Conservation (phyloP, 2,888 invertebrate genomes). For the Ichneumon xanthorius region DNA sequence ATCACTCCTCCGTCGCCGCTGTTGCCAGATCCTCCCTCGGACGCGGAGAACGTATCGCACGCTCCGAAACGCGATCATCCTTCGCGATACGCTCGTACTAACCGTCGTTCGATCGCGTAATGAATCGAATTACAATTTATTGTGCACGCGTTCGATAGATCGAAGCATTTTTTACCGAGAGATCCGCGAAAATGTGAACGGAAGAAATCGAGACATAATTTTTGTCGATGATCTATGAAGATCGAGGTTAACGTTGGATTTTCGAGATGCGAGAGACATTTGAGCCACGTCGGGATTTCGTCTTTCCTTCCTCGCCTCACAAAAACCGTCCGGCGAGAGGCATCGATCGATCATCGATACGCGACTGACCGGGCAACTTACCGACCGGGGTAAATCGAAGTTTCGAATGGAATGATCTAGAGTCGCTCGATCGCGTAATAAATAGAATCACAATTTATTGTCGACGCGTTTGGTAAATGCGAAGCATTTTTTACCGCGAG, state of each 20-base stretch:
- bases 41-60: slow-evolving; percentile 72
- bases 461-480: not conserved
- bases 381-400: not conserved
- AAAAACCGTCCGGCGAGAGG: not conserved
- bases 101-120: not conserved
- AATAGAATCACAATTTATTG: not conserved
- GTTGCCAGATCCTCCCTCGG: slow-evolving; percentile 79
- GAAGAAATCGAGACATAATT: not conserved
- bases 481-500: not conserved
- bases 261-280: not conserved
- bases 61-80: slow-evolving; percentile 72
- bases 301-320: not conserved
- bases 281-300: not conserved
- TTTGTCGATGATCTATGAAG: not conserved
- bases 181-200: not conserved
- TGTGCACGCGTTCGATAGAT: not conserved
- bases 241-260: not conserved
- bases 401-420: slow-evolving; percentile 10
- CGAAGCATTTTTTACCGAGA: not conserved
- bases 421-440: not conserved
- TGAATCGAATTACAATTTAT: not conserved
- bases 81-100: slow-evolving; percentile 41
- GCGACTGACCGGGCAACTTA: slow-evolving; percentile 9
- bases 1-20: slow-evolving; percentile 72
- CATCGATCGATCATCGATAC: slow-evolving; percentile 12